phyloP scores from a whole-genome alignment of 2,797 vertebrate species.

The Silurus aristotelis region DNA sequence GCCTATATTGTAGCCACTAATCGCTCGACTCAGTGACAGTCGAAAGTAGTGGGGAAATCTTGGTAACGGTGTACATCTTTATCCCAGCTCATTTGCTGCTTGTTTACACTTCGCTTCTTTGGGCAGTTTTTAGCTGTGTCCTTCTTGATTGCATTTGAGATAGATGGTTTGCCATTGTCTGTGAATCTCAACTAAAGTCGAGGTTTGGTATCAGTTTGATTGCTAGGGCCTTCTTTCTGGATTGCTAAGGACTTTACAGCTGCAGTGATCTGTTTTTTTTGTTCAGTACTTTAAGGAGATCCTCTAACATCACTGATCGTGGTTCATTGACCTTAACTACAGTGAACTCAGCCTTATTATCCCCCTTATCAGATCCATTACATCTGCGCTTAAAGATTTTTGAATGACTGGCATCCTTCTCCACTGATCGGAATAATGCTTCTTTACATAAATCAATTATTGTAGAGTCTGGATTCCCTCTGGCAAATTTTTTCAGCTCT shows the following conservation, averaged over 20 bases:
- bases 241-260: not conserved
- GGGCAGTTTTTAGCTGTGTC: constrained; percentile 14
- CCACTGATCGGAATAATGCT: too few relatives aligned
- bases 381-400: too few relatives aligned
- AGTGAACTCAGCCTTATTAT: too few relatives aligned
- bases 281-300: not conserved
- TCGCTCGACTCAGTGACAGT: constrained; percentile 6
- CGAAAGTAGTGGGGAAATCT: too few relatives aligned
- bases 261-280: too few relatives aligned
- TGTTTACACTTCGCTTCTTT: too few relatives aligned
- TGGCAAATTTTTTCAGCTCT: not conserved
- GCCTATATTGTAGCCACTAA: not conserved
- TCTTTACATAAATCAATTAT: too few relatives aligned
- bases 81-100: too few relatives aligned
- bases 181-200: constrained; percentile 9
- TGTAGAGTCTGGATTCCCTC: not conserved
- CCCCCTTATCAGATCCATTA: too few relatives aligned
- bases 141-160: constrained; percentile 4
- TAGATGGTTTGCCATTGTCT: constrained; percentile 24
- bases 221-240: not conserved
- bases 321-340: not conserved
- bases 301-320: not conserved
- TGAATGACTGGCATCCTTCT: too few relatives aligned
- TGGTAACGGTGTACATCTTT: too few relatives aligned
- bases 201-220: not conserved